Base-by-base conservation (phyloP, 2,888 invertebrate genomes). In the Alsophila aescularia region DNA sequence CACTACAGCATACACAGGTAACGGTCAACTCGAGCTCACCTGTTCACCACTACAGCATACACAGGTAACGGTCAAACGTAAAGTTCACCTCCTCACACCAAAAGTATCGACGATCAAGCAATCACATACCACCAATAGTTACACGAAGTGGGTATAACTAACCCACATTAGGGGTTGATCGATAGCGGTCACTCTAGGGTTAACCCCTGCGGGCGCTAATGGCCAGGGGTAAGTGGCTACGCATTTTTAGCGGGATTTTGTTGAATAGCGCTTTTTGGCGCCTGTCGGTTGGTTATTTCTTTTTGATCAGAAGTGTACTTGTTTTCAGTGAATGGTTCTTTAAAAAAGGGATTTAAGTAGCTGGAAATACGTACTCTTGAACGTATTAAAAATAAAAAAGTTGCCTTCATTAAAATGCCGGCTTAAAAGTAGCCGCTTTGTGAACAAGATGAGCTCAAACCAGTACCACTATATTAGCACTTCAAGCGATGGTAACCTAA, bases 161-260 rank as follows among this genome's bases (percentile, higher is more conserved):
- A 39, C 37, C 29, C 21, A 13, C 53, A 43, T 48, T 53, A 53
- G 48, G 34, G 13, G 8, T 15, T 54, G 54, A 54, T 49, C 40
- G 54, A 54, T 54, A 16, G 54, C 36, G 27, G 16, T 43, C 44
- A 54, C 39, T 49, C 16, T 14, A 12, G 40, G 54, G 27, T 35
- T 43, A 40, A 29, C 42, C 53, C 21, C 13, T 31, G 47, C 29
- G 39, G 45, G 32, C 18, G 49, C 39, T 54, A 54, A 54, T 54
- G 54, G 51, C 12, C 9, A 15, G 16, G 39, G 24, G 43, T 52
- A 39, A 32, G 39, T 37, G 13, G 15, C 16, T 6, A n/a, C 18
- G 32, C 48, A 35, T 43, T 54, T 53, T 32, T 53, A 34, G 14
- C 35, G 39, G 39, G 27, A 10, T 35, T 35, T 36, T 6, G 8